Evolutionary conservation across 1,140 invertebrate species (phyloP).

Genomic region (Paralvinella palmiformis): DNA sequence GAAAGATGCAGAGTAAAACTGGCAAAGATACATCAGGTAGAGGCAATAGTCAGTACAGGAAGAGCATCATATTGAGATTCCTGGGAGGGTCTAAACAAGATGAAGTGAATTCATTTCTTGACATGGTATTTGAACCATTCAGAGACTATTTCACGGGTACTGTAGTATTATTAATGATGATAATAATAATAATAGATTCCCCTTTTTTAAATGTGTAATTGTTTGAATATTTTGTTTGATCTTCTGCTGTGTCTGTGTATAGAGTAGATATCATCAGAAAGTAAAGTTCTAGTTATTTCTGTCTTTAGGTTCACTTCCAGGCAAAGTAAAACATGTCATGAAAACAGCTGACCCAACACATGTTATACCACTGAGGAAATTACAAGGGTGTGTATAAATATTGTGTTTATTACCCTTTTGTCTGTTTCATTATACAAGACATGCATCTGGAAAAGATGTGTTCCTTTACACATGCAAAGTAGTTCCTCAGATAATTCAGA

Average conservation of each 20-base stretch:
- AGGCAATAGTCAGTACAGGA: slow-evolving; percentile 60
- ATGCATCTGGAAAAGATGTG: background rate
- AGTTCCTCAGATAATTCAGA: no score
- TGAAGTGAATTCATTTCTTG: slow-evolving; percentile 72
- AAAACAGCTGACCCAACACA: slow-evolving; percentile 27
- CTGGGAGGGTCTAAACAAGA: slow-evolving; percentile 69
- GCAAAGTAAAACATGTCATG: slow-evolving; percentile 6
- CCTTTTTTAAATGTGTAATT: no score
- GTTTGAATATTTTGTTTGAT: no score
- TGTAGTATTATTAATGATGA: background rate
- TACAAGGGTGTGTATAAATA: slow-evolving; percentile 36
- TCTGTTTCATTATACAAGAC: background rate
- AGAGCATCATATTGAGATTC: slow-evolving; percentile 72
- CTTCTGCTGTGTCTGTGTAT: no score
- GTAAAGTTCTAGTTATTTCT: no score
- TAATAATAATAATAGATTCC: background rate
- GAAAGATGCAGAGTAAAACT: slow-evolving; percentile 76
- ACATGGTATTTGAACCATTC: slow-evolving; percentile 76
- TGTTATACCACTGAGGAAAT: slow-evolving; percentile 40
- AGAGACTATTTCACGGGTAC: slow-evolving; percentile 56
- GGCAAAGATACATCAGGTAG: slow-evolving; percentile 67
- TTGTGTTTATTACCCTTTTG: background rate
- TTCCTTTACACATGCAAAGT: background rate
- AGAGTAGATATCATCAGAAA: no score
- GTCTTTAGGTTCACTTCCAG: no score